Base-by-base conservation (phyloP, 2,797 vertebrate genomes). In the Passerculus sandwichensis region DNA sequence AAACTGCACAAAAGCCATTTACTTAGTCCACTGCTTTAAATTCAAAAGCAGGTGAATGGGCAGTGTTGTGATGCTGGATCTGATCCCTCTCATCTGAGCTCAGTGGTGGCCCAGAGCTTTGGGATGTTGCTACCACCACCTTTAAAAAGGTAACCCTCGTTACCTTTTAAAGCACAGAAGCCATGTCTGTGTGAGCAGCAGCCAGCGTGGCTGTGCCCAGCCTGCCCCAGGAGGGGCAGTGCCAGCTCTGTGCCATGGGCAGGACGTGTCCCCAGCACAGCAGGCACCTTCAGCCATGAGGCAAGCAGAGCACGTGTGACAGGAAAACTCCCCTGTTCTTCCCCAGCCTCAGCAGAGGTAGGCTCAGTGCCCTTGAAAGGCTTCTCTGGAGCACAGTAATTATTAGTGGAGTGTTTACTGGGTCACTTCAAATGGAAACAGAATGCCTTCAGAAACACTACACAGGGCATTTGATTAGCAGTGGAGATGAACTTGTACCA, bases 281-380 rank as follows among this genome's bases (percentile, higher is more conserved):
- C 2, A 5, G 30, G n/a, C 25, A 32, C 3, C 1, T 32, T 44
- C 34, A 61, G 25, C 26, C n/a, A 20, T 0, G 2, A 23, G 45
- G n/a, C 40, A 66, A 67, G 36, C 29, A 42, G 15, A 21, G 48
- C 6, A 38, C 6, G 2, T 3, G 4, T 36, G 66, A 42, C 8
- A 13, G 47, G 9, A 53, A 48, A 67, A 25, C 5, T 32, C 16
- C 27, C 15, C 40, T 29, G 26, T 10, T 81, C 51, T 48, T 25
- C 38, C 27, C 27, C 51, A 40, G 44, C 30, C 21, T n/a, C 0
- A 0, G 30, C 30, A 29, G 15, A 48, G 27, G 44, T 36, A 36
- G 12, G 16, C 45, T 66, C 51, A 56, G 45, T 1, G 3, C 13
- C 13, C 38, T 25, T 34, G 27, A 60, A 75, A 16, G 17, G 17